Base-by-base conservation (phyloP, 2,888 invertebrate genomes). In the Embidobia sp. region DNA sequence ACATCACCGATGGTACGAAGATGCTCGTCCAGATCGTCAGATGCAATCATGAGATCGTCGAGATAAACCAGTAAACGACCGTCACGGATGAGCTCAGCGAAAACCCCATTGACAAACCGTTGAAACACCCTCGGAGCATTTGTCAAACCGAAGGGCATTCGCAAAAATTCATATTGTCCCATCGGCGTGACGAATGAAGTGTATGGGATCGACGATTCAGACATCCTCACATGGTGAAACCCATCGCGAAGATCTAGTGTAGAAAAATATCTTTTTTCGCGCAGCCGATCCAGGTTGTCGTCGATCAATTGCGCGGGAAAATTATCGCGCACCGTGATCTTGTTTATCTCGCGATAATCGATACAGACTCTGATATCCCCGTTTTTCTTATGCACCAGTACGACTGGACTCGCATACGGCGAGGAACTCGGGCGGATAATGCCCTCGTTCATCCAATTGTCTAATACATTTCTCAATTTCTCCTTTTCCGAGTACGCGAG, bases 121-220 rank as follows among this genome's bases (percentile, higher is more conserved):
- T 53, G 53, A 10, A 53, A 76, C 4, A 57, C 64, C 15, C 49
- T 46, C 13, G 84, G 84, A 19, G 77, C 77, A 53, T 80, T 82
- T n/a, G 10, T 48, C 15, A 29, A 16, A 2, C 48, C 29, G 8
- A 46, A 46, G 3, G 49, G 33, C 49, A 55, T 55, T 2, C 40
- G 26, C 13, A 37, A 10, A 11, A 46, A 46, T 11, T 46, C 26
- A 15, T 46, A 46, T 27, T 46, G 46, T 3, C 26, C 46, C 6
- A 46, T 10, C 1, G 42, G 42, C 8, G 42, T 42, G 1, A 42
- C 42, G 10, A 42, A 42, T 4, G 42, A 19, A 10, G 46, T 46
- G 15, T 46, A 46, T 7, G 13, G 3, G 1, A 46, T 27, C 2
- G 46, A 46, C 5, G 3, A 11, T 22, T 11, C 8, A 1, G 7